Conservation (phyloP, 2,797 vertebrate genomes). For the Gadopsis bispinosus region DNA sequence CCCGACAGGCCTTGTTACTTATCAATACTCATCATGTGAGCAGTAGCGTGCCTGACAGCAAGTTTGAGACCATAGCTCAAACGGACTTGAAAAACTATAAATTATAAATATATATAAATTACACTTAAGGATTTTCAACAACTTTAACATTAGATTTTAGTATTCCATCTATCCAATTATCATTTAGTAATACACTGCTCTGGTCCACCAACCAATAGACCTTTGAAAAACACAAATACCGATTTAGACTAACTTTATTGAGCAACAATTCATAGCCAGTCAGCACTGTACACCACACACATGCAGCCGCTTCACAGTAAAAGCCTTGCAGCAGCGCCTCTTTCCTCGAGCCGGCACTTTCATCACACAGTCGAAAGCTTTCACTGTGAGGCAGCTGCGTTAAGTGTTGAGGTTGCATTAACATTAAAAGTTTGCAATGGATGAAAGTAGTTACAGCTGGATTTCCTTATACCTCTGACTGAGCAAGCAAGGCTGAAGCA, state of each 20-base stretch:
- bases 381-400: slow-evolving; percentile 12
- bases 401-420: background rate
- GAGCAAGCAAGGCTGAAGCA: background rate
- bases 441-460: background rate
- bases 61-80: background rate
- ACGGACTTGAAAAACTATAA: background rate
- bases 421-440: background rate
- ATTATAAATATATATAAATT: background rate
- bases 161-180: background rate
- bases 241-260: background rate
- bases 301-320: slow-evolving; percentile 1
- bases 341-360: background rate
- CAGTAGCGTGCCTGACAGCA: background rate
- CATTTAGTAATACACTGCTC: background rate
- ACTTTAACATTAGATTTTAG: background rate
- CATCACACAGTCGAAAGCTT: background rate
- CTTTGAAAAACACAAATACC: slow-evolving; percentile 2
- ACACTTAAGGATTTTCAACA: background rate
- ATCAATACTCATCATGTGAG: slow-evolving; percentile 10
- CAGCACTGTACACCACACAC: background rate
- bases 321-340: background rate
- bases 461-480: background rate
- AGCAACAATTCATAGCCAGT: background rate
- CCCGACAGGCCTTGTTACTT: background rate
- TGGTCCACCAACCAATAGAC: background rate